Conservation (phyloP, 2,113 vertebrate species). For the Lepus europaeus region DNA sequence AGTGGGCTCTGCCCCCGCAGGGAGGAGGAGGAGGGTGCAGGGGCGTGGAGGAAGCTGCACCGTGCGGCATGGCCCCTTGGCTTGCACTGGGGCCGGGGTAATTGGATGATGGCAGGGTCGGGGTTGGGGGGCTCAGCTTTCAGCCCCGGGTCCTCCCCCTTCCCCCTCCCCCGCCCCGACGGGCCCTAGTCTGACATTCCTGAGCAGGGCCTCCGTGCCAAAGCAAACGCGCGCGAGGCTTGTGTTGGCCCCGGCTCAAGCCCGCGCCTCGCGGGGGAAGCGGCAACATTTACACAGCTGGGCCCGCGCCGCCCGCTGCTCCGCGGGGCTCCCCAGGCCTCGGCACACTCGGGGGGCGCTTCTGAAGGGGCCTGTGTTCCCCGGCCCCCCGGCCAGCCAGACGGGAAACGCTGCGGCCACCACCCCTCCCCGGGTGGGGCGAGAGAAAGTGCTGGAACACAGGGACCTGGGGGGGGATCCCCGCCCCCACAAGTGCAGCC, state of each 20-base stretch:
- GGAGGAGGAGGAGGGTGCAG: neutral
- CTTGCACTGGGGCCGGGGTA: slow-evolving; percentile 87
- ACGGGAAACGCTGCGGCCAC: slow-evolving; percentile 78
- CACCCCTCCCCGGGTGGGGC: slow-evolving; percentile 67
- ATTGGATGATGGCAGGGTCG: slow-evolving; percentile 93
- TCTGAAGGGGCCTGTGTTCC: slow-evolving; percentile 89
- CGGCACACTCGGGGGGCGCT: slow-evolving; percentile 68
- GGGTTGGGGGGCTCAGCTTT: slow-evolving; percentile 91
- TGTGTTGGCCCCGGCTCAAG: slow-evolving; percentile 97
- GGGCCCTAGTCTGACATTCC: slow-evolving; percentile 98
- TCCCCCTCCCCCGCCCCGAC: slow-evolving; percentile 86
- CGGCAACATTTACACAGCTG: slow-evolving; percentile 99
- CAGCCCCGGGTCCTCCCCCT: slow-evolving; percentile 89
- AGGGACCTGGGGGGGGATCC: neutral
- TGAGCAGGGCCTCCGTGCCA: slow-evolving; percentile 93
- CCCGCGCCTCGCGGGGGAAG: slow-evolving; percentile 94
- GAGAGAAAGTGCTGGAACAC: slow-evolving; percentile 74
- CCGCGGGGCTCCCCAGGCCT: slow-evolving; percentile 88
- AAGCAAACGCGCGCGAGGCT: slow-evolving; percentile 95
- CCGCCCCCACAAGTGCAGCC: slow-evolving; percentile 59
- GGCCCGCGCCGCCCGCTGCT: slow-evolving; percentile 91
- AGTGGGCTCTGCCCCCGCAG: neutral
- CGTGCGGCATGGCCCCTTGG: slow-evolving; percentile 87
- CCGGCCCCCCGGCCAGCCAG: slow-evolving; percentile 74
- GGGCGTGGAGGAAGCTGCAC: slow-evolving; percentile 45